phyloP scores from a whole-genome alignment of 2,113 vertebrate species.

The Excalfactoria chinensis region DNA sequence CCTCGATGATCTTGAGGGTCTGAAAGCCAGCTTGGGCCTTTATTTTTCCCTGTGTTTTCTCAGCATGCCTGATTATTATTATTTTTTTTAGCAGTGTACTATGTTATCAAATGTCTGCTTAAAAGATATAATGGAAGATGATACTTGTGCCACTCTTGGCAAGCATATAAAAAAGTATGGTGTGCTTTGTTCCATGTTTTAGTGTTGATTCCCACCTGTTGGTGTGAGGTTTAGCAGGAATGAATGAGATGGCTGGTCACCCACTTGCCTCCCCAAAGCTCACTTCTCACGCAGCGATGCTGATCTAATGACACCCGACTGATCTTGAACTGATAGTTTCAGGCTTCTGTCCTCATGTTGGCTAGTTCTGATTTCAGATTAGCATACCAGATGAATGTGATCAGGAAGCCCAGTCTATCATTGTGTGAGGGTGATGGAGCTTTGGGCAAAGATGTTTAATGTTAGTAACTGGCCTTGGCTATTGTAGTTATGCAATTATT shows the following conservation, averaged over 20 bases:
- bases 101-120: background rate
- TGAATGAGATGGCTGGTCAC: background rate
- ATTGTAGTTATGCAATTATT: background rate
- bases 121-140: background rate
- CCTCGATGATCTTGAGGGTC: background rate
- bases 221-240: background rate
- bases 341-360: background rate
- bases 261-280: background rate
- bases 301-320: rapidly evolving
- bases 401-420: rapidly evolving
- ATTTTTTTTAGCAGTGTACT: background rate
- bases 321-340: background rate
- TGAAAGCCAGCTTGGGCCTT: background rate
- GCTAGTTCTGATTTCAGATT: background rate
- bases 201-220: background rate
- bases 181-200: background rate
- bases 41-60: background rate
- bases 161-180: background rate
- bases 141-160: background rate
- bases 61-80: background rate
- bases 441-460: background rate
- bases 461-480: background rate
- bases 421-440: background rate
- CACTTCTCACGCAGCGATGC: background rate
- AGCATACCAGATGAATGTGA: background rate